A percentile compares a stretch with the other conserved stretches of the same genome.
Conservation (phyloP, 2,888 invertebrate species). For the Beris morrisii region DNA sequence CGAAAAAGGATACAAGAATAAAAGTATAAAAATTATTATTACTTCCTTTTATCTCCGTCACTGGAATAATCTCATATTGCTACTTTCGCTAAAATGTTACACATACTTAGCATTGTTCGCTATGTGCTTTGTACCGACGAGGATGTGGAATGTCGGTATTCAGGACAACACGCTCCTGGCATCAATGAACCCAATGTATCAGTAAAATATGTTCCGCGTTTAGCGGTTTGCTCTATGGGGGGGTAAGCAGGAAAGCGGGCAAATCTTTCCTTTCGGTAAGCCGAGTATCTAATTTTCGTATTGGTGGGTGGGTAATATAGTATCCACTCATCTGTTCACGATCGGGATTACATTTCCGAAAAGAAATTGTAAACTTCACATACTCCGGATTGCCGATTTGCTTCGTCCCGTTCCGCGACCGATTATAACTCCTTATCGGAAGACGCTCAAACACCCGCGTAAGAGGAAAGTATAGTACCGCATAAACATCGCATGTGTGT, state of each 20-base stretch:
- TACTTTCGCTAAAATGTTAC: too few relatives aligned
- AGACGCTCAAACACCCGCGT: too few relatives aligned
- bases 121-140: too few relatives aligned
- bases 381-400: conserved; percentile 23
- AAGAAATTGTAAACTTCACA: conserved; percentile 28
- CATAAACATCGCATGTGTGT: background rate
- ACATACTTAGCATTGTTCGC: too few relatives aligned
- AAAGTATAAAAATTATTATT: too few relatives aligned
- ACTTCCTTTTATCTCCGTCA: too few relatives aligned
- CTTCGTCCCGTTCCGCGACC: conserved; percentile 17
- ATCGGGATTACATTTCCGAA: conserved; percentile 32
- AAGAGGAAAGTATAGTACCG: too few relatives aligned
- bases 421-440: conserved; percentile 13
- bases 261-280: conserved; percentile 27
- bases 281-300: conserved; percentile 27
- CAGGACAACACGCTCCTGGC: background rate
- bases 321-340: conserved; percentile 31
- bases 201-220: background rate
- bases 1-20: background rate
- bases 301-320: background rate
- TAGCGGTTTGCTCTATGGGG: background rate
- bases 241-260: background rate
- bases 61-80: too few relatives aligned
- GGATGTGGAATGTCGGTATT: too few relatives aligned
- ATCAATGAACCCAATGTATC: conserved; percentile 10